Percentiles rank a stretch among this genome's conserved stretches.
Conservation (phyloP, 1,140 invertebrate genomes). For the Macrocentrus cingulum region DNA sequence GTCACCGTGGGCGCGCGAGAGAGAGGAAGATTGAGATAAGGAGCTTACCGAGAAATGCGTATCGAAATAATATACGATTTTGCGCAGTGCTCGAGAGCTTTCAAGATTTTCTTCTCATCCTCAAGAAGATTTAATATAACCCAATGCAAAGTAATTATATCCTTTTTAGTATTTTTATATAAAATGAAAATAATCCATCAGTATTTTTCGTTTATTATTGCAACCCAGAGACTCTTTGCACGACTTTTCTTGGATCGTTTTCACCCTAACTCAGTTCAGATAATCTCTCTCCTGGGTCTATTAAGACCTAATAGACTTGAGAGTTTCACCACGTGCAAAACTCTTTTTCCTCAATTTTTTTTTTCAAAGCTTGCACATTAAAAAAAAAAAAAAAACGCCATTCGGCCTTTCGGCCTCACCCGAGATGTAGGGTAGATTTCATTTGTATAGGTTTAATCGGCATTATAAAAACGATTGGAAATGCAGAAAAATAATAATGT, state of each 20-base stretch:
- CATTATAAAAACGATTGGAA: no score
- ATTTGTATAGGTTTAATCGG: no score
- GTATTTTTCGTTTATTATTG: neutral
- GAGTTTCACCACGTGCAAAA: neutral
- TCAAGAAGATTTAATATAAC: neutral
- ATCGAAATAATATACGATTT: conserved; percentile 1
- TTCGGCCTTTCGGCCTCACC: no score
- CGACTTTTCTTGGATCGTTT: neutral
- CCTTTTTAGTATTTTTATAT: no score
- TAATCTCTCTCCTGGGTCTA: conserved; percentile 7
- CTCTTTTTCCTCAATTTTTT: conserved; percentile 4
- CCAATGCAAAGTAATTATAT: no score
- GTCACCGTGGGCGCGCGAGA: no score
- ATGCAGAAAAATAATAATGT: no score
- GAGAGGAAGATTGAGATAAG: conserved; percentile 6
- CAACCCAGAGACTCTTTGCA: neutral
- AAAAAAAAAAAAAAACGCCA: no score
- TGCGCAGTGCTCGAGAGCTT: neutral
- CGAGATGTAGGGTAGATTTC: no score
- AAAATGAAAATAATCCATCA: neutral
- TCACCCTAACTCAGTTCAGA: conserved; percentile 3
- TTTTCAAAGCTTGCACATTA: no score
- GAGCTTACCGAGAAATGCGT: conserved; percentile 6
- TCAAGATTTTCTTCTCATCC: neutral
- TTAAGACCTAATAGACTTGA: neutral